A percentile compares a stretch with the other conserved stretches of the same genome.
phyloP scores from a whole-genome alignment of 2,888 invertebrate genomes.

The Trissolcus japonicus region DNA sequence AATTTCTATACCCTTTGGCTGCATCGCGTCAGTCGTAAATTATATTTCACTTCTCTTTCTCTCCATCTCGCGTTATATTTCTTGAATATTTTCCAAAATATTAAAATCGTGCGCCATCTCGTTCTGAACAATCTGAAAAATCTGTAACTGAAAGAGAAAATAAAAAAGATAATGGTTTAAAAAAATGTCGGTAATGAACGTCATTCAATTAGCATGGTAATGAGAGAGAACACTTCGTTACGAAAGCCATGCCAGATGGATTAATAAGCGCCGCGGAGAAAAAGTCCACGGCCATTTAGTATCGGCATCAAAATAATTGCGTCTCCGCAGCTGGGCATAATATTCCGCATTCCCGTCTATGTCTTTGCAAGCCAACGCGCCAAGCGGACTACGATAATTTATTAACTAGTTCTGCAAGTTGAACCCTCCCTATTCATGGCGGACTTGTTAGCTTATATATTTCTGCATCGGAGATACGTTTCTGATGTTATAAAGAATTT shows the following conservation, averaged over 20 bases:
- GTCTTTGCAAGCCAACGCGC: slow-evolving; percentile 62
- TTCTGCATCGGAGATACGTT: slow-evolving; percentile 41
- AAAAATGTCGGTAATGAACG: no score
- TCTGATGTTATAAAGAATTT: slow-evolving; percentile 35
- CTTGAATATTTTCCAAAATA: neutral
- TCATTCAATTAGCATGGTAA: slow-evolving; percentile 29
- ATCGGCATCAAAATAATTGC: slow-evolving; percentile 35
- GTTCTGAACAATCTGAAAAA: no score
- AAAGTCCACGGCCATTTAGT: slow-evolving; percentile 30
- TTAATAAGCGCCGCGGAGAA: slow-evolving; percentile 23
- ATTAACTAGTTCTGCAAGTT: slow-evolving; percentile 73
- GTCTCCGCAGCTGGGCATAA: slow-evolving; percentile 26
- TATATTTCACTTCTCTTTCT: neutral
- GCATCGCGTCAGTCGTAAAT: slow-evolving; percentile 2
- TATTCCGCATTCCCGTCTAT: slow-evolving; percentile 56
- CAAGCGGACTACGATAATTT: slow-evolving; percentile 71
- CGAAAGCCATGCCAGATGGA: slow-evolving; percentile 27
- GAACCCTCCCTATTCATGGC: slow-evolving; percentile 50
- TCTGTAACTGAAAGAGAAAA: no score
- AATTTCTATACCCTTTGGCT: slow-evolving; percentile 17
- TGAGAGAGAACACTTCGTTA: slow-evolving; percentile 16
- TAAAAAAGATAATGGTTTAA: no score
- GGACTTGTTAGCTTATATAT: slow-evolving; percentile 51
- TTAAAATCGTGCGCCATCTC: no score
- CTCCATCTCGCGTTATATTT: slow-evolving; percentile 6